Evolutionary conservation across 2,113 vertebrate species (phyloP).

Genomic region (Bufo gargarizans): DNA sequence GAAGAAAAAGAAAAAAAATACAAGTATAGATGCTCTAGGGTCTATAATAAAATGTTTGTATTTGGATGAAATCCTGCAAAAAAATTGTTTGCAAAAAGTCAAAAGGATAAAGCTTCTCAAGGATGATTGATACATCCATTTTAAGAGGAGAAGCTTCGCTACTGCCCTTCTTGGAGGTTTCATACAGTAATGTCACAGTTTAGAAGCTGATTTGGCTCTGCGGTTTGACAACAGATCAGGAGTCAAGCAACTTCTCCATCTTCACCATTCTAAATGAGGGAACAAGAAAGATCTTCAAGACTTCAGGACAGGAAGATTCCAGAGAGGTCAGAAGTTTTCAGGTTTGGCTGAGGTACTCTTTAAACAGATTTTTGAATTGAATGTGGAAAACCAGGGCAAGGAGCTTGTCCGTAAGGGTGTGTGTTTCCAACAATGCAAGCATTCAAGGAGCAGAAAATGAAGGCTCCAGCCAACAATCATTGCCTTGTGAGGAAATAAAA

Average conservation of each 20-base stretch:
- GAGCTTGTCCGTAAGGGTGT: not conserved
- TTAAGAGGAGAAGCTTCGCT: not conserved
- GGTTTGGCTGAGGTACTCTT: no score
- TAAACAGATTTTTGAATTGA: not conserved
- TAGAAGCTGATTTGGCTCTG: not conserved
- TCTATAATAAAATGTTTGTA: no score
- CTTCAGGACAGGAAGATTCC: not conserved
- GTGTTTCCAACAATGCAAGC: not conserved
- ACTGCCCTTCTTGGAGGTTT: not conserved
- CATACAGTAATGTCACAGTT: not conserved
- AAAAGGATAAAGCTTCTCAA: not conserved
- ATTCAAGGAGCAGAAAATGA: constrained; percentile 6
- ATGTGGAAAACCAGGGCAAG: not conserved
- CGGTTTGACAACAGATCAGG: no score
- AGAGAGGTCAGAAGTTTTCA: not conserved
- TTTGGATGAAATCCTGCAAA: no score
- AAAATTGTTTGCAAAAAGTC: no score
- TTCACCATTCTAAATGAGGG: not conserved
- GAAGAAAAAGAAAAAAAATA: no score
- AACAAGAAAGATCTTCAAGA: no score
- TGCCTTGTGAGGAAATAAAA: constrained; percentile 42
- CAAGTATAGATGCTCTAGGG: no score
- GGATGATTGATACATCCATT: not conserved
- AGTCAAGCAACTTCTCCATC: not conserved
- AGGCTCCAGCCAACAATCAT: constrained; percentile 41